A percentile compares a stretch with the other conserved stretches of the same genome.
Conservation (phyloP, 92 coral and sea anemone species). For the Phenganax subtilis region DNA sequence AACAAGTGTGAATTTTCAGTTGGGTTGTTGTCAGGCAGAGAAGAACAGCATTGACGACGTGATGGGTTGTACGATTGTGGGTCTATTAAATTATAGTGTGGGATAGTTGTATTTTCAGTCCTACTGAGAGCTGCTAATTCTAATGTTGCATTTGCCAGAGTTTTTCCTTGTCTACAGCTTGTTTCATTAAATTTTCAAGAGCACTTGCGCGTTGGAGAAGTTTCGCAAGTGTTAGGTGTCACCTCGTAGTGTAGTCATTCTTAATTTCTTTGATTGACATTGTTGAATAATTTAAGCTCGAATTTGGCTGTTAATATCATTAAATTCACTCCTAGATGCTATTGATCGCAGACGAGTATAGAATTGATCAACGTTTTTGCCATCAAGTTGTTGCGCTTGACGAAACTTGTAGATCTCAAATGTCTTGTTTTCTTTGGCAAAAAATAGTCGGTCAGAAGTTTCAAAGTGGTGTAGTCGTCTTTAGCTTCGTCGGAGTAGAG, state of each 20-base stretch:
- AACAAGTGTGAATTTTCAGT: too few relatives aligned
- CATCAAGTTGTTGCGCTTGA: constrained; percentile 36
- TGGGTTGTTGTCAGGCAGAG: too few relatives aligned
- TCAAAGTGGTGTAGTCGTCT: constrained; percentile 1
- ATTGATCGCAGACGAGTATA: constrained; percentile 25
- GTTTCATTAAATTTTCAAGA: constrained; percentile 42
- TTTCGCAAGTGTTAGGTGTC: constrained; percentile 7
- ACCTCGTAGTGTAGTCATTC: constrained; percentile 25
- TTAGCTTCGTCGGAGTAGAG: constrained; percentile 18
- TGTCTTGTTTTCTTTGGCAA: constrained; percentile 42
- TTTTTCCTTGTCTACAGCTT: constrained; percentile 34
- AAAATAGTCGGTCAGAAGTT: constrained; percentile 40
- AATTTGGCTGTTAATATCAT: constrained; percentile 6
- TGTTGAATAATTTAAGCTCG: constrained; percentile 29
- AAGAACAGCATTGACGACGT: too few relatives aligned
- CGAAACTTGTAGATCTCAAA: constrained; percentile 40
- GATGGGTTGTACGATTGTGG: not conserved
- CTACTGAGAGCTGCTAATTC: not conserved
- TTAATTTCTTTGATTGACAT: constrained; percentile 22
- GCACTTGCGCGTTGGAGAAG: constrained; percentile 47
- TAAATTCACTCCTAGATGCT: constrained; percentile 22
- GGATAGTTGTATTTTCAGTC: not conserved
- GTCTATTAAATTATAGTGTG: not conserved
- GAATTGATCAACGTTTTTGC: constrained; percentile 25
- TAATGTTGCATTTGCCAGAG: not conserved